These are phyloP conservation scores for Triplophysa siluroides DNA, from an alignment of 2,113 vertebrate species.

Conservation along the genomic window DNA sequence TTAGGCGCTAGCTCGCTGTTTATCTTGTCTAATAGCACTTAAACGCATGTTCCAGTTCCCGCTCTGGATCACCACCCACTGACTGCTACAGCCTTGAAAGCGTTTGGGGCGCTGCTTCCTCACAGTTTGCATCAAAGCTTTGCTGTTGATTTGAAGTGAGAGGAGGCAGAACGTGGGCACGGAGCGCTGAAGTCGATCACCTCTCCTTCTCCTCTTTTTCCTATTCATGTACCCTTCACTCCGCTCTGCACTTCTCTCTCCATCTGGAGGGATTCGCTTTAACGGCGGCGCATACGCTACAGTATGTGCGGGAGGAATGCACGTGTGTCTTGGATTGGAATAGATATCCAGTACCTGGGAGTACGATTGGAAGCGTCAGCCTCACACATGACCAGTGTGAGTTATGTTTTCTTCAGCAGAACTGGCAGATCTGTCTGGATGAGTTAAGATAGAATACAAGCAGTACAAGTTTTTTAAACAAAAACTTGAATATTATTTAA, in stretches of 20 bases:
- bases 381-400: neutral
- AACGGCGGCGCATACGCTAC: neutral
- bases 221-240: constrained; percentile 10
- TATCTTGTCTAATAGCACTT: constrained; percentile 34
- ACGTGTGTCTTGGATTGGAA: constrained; percentile 18
- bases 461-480: too few relatives aligned
- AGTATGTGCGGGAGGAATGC: neutral
- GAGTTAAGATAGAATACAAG: neutral
- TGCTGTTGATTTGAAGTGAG: constrained; percentile 32
- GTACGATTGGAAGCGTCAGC: neutral
- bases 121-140: constrained; percentile 43
- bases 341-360: constrained; percentile 24
- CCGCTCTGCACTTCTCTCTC: neutral
- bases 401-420: constrained; percentile 7
- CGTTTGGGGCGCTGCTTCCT: constrained; percentile 17
- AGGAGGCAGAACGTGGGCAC: constrained; percentile 37
- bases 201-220: constrained; percentile 31
- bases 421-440: constrained; percentile 11
- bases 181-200: constrained; percentile 17
- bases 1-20: constrained; percentile 19
- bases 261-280: constrained; percentile 1
- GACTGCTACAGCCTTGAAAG: constrained; percentile 15
- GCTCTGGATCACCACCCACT: constrained; percentile 36
- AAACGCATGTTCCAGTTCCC: constrained; percentile 8
- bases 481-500: too few relatives aligned